These are phyloP conservation scores for Xenus cinereus DNA, from an alignment of 2,113 vertebrate species.

Conservation along the genomic window DNA sequence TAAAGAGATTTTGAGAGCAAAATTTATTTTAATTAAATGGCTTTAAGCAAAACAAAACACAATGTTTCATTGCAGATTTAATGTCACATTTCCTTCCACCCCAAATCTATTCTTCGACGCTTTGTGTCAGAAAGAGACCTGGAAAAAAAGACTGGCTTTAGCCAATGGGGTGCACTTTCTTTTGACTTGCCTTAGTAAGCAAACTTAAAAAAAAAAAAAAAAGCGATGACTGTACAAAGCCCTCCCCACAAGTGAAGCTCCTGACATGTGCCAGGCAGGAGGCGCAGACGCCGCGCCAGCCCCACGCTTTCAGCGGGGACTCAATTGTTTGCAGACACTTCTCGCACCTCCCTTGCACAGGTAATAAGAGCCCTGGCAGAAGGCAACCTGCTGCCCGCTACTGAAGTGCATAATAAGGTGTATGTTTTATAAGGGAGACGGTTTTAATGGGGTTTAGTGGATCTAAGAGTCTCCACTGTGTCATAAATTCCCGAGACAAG, in stretches of 20 bases:
- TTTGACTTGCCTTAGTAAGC: background rate
- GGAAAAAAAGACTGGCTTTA: background rate
- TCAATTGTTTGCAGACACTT: fast-evolving
- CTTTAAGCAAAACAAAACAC: background rate
- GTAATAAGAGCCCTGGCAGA: background rate
- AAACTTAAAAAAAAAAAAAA: background rate
- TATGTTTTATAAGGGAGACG: constrained; percentile 56
- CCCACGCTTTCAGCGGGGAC: background rate
- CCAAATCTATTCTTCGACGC: background rate
- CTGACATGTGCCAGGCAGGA: background rate
- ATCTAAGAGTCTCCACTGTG: constrained; percentile 50
- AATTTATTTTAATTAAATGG: background rate
- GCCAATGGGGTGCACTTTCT: background rate
- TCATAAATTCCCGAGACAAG: constrained; percentile 59
- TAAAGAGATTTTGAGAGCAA: background rate
- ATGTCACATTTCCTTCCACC: background rate
- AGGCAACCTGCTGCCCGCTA: background rate
- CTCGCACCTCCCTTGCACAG: background rate
- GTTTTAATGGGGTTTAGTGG: constrained; percentile 64
- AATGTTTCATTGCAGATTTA: background rate
- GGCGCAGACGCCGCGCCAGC: fast-evolving
- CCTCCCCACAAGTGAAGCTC: background rate
- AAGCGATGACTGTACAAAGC: background rate
- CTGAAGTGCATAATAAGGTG: constrained; percentile 31
- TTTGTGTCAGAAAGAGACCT: background rate